Evolutionary conservation across 2,888 invertebrate genomes (phyloP).

Genomic region (Chloroclystis v-ata): DNA sequence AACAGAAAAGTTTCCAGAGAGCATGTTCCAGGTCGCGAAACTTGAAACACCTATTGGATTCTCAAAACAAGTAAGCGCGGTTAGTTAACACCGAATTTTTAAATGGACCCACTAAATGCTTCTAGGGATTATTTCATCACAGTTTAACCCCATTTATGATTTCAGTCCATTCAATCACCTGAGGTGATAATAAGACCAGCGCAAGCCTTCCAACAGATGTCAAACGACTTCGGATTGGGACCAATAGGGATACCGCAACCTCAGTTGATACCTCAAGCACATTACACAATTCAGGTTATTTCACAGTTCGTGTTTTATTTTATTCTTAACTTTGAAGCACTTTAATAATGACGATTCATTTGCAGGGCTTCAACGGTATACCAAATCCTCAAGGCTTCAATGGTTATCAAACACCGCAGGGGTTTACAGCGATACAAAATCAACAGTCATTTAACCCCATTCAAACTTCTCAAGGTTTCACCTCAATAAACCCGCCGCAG

Average conservation of each 20-base stretch:
- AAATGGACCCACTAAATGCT: too few species aligned
- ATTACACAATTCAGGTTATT: conserved; percentile 59
- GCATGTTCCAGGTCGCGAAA: conserved; percentile 48
- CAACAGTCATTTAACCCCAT: conserved; percentile 13
- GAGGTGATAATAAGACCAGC: conserved; percentile 63
- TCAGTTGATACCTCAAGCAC: conserved; percentile 52
- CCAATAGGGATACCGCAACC: conserved; percentile 61
- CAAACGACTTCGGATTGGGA: conserved; percentile 62
- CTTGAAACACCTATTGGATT: conserved; percentile 63
- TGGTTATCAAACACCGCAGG: conserved; percentile 4
- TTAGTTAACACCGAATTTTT: background rate
- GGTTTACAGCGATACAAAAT: conserved; percentile 6
- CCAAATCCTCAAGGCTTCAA: conserved; percentile 10
- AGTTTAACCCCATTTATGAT: conserved; percentile 5
- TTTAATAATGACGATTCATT: too few species aligned
- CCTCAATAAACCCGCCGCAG: conserved; percentile 25
- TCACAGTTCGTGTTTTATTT: too few species aligned
- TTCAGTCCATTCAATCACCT: conserved; percentile 47
- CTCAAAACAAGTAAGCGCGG: conserved; percentile 55
- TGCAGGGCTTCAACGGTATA: conserved; percentile 14
- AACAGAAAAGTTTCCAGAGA: conserved; percentile 59
- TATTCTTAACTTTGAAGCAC: too few species aligned
- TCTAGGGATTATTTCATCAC: too few species aligned
- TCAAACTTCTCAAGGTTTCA: conserved; percentile 16
- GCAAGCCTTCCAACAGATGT: conserved; percentile 58